A percentile compares a stretch with the other conserved stretches of the same genome.
These are phyloP conservation scores for Matsumyia berberina DNA, from an alignment of 2,888 invertebrate genomes.

Conservation along the genomic window DNA sequence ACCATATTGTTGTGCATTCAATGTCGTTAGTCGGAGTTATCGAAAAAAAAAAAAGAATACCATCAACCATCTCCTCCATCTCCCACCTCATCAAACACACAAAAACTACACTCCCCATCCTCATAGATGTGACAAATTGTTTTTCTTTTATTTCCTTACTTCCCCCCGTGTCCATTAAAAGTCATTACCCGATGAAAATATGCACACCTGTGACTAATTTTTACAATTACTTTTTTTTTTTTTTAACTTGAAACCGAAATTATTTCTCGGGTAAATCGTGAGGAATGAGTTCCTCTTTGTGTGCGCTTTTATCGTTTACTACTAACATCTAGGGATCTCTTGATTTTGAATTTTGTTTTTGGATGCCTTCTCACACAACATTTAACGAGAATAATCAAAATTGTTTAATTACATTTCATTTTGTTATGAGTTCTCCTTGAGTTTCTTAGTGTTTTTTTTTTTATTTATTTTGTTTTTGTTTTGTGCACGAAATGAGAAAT, in stretches of 20 bases:
- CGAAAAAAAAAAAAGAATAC: slow-evolving; percentile 54
- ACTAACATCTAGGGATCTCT: slow-evolving; percentile 10
- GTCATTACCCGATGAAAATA: slow-evolving; percentile 2
- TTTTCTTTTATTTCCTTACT: slow-evolving; percentile 21
- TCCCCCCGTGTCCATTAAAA: slow-evolving; percentile 6
- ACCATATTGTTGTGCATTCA: slow-evolving; percentile 70
- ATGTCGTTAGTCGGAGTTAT: slow-evolving; percentile 70
- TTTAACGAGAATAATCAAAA: slow-evolving; percentile 23
- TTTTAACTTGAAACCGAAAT: slow-evolving; percentile 24
- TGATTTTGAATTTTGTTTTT: slow-evolving; percentile 8
- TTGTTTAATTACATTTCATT: slow-evolving; percentile 62
- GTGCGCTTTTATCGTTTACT: slow-evolving; percentile 40
- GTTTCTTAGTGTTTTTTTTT: slow-evolving; percentile 16
- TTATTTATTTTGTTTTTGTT: slow-evolving; percentile 24
- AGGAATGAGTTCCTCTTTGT: not conserved
- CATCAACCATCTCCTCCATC: slow-evolving; percentile 45
- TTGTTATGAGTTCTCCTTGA: slow-evolving; percentile 46
- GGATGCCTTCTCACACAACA: slow-evolving; percentile 28
- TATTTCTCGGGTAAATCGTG: slow-evolving; percentile 26
- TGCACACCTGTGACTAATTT: slow-evolving; percentile 60
- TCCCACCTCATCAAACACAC: slow-evolving; percentile 29
- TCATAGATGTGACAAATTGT: slow-evolving; percentile 14
- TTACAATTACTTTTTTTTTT: slow-evolving; percentile 3
- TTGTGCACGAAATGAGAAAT: slow-evolving; percentile 72
- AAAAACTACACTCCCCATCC: slow-evolving; percentile 14